A percentile compares a stretch with the other conserved stretches of the same genome.
phyloP scores from a whole-genome alignment of 2,113 vertebrate species.

The Bufo bufo region DNA sequence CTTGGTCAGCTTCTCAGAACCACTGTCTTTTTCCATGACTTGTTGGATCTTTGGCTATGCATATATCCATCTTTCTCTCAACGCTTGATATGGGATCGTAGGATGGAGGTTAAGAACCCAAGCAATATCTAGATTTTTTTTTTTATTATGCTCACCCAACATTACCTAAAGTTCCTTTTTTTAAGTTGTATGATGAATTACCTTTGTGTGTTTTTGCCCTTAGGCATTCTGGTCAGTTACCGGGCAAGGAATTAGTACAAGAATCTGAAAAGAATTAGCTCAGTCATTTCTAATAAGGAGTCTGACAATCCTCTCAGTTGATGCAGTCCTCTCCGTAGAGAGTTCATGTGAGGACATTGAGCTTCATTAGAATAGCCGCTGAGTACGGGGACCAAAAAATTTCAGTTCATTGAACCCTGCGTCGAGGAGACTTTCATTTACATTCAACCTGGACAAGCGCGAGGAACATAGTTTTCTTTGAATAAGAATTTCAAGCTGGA shows the following conservation, averaged over 20 bases:
- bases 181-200: not conserved
- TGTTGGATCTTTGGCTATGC: too few species aligned
- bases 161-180: not conserved
- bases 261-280: slow-evolving; percentile 17
- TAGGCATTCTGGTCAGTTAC: not conserved
- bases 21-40: too few species aligned
- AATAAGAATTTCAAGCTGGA: not conserved
- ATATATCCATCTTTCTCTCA: too few species aligned
- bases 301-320: not conserved
- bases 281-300: slow-evolving; percentile 9
- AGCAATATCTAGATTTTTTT: not conserved
- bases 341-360: slow-evolving; percentile 42
- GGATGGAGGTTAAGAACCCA: not conserved
- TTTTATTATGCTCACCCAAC: not conserved
- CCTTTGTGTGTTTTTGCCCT: not conserved
- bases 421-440: not conserved
- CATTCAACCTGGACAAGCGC: not conserved
- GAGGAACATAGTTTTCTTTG: slow-evolving; percentile 17
- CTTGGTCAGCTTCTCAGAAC: too few species aligned
- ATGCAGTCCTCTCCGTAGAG: not conserved
- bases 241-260: not conserved
- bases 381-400: not conserved
- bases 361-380: slow-evolving; percentile 10
- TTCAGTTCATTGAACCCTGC: slow-evolving; percentile 16
- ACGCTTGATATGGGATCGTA: not conserved